Conservation (phyloP, 2,797 vertebrate genomes). For the Anolis apletophallus region DNA sequence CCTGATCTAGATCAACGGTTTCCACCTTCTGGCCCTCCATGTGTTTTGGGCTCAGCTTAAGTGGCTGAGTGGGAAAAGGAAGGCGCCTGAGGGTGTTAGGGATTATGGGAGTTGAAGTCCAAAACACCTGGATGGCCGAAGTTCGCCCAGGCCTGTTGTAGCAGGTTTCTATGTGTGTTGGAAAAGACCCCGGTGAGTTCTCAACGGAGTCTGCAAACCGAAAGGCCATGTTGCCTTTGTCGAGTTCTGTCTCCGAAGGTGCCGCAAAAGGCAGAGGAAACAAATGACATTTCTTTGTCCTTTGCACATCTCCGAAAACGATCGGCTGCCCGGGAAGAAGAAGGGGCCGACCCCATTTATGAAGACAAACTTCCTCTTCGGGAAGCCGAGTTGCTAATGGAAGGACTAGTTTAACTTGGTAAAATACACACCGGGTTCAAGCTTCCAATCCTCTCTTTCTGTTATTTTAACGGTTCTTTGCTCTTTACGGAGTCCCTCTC, state of each 20-base stretch:
- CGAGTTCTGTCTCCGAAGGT: neutral
- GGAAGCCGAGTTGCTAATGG: neutral
- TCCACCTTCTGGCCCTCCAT: no score
- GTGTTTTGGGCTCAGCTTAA: no score
- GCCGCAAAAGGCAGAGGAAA: neutral
- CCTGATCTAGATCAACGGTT: no score
- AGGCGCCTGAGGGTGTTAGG: no score
- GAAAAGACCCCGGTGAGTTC: neutral
- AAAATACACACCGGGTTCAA: neutral
- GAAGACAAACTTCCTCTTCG: slow-evolving; percentile 4
- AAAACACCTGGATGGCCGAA: no score
- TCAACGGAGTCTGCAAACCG: neutral
- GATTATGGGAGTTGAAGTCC: no score
- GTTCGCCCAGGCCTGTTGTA: no score
- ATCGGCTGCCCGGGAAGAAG: neutral
- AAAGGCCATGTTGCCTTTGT: neutral
- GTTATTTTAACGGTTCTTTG: slow-evolving; percentile 36
- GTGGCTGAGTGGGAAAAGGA: no score
- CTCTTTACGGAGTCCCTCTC: neutral
- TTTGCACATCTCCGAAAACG: slow-evolving; percentile 2
- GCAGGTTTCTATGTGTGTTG: no score
- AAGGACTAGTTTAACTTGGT: neutral
- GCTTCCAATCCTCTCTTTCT: neutral
- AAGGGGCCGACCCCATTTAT: no score
- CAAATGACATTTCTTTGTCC: neutral